phyloP scores from a whole-genome alignment of 2,113 vertebrate genomes.

The Cyanoderma ruficeps region DNA sequence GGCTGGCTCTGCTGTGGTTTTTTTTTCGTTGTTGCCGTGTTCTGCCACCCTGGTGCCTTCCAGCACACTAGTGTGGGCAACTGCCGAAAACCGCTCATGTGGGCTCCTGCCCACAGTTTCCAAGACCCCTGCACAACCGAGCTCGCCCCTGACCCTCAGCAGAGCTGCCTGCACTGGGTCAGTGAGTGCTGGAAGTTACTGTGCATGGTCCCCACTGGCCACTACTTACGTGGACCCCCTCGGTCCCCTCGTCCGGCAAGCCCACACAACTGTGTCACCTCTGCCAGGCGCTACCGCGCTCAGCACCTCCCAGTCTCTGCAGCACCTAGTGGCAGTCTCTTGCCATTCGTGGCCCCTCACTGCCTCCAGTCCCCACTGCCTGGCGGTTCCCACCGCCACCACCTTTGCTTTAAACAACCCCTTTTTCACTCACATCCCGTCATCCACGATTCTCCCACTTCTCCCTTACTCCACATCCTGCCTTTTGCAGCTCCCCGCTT shows the following conservation, averaged over 20 bases:
- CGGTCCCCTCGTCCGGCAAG: background rate
- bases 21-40: background rate
- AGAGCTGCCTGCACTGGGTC: background rate
- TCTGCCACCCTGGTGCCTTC: background rate
- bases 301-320: background rate
- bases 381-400: background rate
- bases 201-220: background rate
- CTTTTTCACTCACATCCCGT: background rate
- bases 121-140: background rate
- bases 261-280: background rate
- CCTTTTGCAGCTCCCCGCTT: background rate
- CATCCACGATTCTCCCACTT: background rate
- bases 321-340: background rate
- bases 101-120: background rate
- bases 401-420: background rate
- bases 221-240: background rate
- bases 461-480: background rate
- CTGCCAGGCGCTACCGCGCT: background rate
- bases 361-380: background rate
- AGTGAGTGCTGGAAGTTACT: background rate
- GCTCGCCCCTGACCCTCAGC: background rate
- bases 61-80: background rate
- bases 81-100: background rate
- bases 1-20: background rate
- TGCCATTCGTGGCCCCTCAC: background rate